A percentile compares a stretch with the other conserved stretches of the same genome.
phyloP scores from a whole-genome alignment of 2,797 vertebrate species.

The Merluccius polli region DNA sequence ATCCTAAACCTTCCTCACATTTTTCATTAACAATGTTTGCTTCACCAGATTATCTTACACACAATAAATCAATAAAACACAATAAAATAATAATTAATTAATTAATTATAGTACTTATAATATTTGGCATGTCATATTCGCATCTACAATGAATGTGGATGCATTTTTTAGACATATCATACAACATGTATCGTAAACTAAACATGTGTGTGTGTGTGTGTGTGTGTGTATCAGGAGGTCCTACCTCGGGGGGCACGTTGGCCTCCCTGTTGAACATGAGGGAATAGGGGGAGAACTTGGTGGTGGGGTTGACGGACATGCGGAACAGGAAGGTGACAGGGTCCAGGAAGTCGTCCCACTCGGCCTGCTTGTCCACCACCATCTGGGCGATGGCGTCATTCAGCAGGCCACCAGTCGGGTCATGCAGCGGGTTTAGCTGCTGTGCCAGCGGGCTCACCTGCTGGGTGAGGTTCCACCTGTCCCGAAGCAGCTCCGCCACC shows the following conservation, averaged over 20 bases:
- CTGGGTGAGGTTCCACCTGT: constrained; percentile 80
- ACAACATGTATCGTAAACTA: not conserved
- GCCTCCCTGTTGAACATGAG: constrained; percentile 85
- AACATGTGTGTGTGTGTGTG: too few relatives aligned
- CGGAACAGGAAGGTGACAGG: constrained; percentile 79
- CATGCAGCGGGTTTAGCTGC: constrained; percentile 67
- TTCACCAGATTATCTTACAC: not conserved
- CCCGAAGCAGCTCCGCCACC: constrained; percentile 76
- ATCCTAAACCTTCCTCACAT: too few relatives aligned
- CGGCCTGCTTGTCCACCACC: constrained; percentile 73
- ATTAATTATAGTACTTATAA: too few relatives aligned
- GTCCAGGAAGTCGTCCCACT: constrained; percentile 86
- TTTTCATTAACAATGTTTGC: too few relatives aligned
- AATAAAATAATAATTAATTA: too few relatives aligned
- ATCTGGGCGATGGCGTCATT: constrained; percentile 75
- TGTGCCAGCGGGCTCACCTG: constrained; percentile 71
- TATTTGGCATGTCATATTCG: too few relatives aligned
- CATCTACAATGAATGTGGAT: not conserved
- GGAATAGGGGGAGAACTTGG: constrained; percentile 82
- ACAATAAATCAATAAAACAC: not conserved
- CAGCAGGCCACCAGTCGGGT: constrained; percentile 65
- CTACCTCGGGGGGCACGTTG: constrained; percentile 62
- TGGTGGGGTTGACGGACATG: constrained; percentile 76
- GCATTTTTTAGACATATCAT: not conserved
- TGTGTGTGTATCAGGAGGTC: not conserved